Evolutionary conservation across 2,113 vertebrate species (phyloP), one percentile per base, ranked within the genome.

Genomic region (Chauna torquata): DNA sequence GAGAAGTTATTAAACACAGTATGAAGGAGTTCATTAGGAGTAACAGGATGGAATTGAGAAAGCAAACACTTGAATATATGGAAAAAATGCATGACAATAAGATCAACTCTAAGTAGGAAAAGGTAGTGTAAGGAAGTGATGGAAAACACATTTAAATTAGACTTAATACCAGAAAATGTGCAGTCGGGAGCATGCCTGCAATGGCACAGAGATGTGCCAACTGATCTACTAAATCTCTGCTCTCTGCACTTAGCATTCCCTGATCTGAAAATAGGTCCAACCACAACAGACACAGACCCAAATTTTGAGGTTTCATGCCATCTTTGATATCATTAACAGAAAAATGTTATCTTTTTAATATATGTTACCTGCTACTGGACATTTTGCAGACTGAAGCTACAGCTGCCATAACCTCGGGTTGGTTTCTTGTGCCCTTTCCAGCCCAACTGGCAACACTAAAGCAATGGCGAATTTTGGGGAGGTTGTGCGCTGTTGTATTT

Each of bases 1-100:
- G 38, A 88, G 79, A 95, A 78, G 59, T 92, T 94, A 89, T 94
- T 96, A 91, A 94, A 92, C 44, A 58, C 20, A 54, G 62, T 66
- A 90, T 54, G 69, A 92, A 23, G 47, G 86, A 88, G 65, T 86
- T 96, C 94, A 96, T 92, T 89, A 89, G 40, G 36, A 84, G 61
- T 72, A 95, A 79, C 65, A 84, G 36, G 69, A 83, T 75, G 42
- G 72, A 93, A 75, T 4, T 64, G 38, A 90, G 90, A 93, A 93
- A 91, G 88, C 44, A 84, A 86, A 90, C 45, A 58, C 17, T 84
- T 83, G 52, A 91, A 85, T 61, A 93, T 62, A 58, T 55, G 90
- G 71, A 89, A 94, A 94, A 94, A 54, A 13, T 84, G 54, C 19
- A 52, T 94, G 77, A 95, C 62, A 94, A 47, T 93, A 81, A 94